Percentiles rank a stretch among this genome's conserved stretches.
phyloP scores from a whole-genome alignment of 2,797 vertebrate genomes.

The Carduelis carduelis region DNA sequence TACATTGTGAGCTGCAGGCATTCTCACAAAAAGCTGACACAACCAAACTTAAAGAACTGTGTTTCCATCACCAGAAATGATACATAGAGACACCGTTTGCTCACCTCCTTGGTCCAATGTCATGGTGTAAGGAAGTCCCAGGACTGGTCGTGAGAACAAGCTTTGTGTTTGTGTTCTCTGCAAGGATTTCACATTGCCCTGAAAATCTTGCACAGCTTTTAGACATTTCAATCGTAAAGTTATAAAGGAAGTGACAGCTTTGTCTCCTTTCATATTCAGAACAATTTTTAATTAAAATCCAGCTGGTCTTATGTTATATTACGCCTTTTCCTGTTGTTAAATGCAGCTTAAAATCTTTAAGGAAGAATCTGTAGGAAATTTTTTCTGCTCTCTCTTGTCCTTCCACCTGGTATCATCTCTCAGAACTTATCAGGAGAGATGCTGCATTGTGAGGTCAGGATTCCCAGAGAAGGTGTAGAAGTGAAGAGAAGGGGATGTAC shows the following conservation, averaged over 20 bases:
- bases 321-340: background rate
- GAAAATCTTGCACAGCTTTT: background rate
- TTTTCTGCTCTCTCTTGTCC: background rate
- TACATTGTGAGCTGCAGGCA: background rate
- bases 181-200: background rate
- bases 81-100: background rate
- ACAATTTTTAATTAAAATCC: background rate
- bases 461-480: background rate
- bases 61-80: background rate
- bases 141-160: fast-evolving
- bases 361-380: background rate
- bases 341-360: background rate
- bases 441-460: background rate
- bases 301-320: background rate
- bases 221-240: background rate
- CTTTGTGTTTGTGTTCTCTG: background rate
- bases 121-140: background rate
- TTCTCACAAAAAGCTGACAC: background rate
- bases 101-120: background rate
- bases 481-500: background rate
- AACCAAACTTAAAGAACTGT: background rate
- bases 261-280: background rate
- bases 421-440: background rate
- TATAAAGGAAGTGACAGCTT: background rate
- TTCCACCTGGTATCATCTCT: background rate